phyloP scores from a whole-genome alignment of 2,888 invertebrate genomes.

The Linyphia triangularis region DNA sequence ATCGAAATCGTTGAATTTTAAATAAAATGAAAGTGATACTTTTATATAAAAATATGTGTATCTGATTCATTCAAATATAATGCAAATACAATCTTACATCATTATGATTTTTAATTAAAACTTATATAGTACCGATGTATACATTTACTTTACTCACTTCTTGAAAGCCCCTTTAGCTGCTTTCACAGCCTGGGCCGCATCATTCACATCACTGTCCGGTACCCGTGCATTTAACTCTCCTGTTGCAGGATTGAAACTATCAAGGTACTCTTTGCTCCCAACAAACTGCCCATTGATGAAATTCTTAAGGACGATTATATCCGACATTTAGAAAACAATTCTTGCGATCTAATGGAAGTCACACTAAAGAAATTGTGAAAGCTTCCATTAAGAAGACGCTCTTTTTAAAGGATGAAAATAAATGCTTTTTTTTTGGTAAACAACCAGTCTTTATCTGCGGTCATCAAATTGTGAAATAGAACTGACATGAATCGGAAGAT shows the following conservation, averaged over 20 bases:
- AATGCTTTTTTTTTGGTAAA: neutral
- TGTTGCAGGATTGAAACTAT: conserved; percentile 81
- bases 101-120: too few species aligned
- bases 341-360: neutral
- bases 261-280: conserved; percentile 78
- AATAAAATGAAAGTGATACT: too few species aligned
- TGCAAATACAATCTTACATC: too few species aligned
- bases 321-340: conserved; percentile 29
- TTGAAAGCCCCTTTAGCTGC: conserved; percentile 81
- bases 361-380: neutral
- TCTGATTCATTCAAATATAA: too few species aligned
- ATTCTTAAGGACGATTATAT: conserved; percentile 77
- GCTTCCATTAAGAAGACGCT: neutral
- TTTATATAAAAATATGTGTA: too few species aligned
- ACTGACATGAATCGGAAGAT: neutral
- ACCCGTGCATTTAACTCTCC: conserved; percentile 81
- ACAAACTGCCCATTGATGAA: conserved; percentile 81
- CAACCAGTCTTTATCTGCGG: neutral
- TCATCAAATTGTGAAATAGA: neutral
- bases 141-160: conserved; percentile 78
- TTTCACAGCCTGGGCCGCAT: conserved; percentile 79
- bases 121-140: neutral
- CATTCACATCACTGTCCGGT: conserved; percentile 80
- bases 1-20: too few species aligned
- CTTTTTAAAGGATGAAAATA: neutral